These are phyloP conservation scores for Heliconius melpomene DNA, from an alignment of 1,140 invertebrate species.

Conservation along the genomic window DNA sequence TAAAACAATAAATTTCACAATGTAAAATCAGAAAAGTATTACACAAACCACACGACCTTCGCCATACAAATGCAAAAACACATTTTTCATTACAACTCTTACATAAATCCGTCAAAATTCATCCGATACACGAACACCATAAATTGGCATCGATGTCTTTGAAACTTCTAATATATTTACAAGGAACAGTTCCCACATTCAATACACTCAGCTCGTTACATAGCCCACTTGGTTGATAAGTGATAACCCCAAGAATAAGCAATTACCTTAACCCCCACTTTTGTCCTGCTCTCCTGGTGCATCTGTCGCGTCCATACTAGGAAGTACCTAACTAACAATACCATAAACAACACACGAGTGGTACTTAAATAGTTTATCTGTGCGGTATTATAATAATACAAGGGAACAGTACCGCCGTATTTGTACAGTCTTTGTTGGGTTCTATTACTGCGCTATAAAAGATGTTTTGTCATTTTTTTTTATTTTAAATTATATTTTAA, in stretches of 20 bases:
- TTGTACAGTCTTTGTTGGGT: constrained; percentile 22
- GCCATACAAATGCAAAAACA: background rate
- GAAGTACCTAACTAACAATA: constrained; percentile 53
- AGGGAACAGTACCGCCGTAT: constrained; percentile 37
- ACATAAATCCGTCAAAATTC: constrained; percentile 32
- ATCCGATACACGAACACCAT: constrained; percentile 34
- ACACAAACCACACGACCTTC: background rate
- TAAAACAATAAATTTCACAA: no score
- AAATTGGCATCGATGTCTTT: constrained; percentile 33
- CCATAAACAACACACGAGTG: constrained; percentile 49
- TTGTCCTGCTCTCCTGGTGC: constrained; percentile 49
- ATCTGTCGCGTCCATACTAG: constrained; percentile 48
- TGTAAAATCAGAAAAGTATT: no score
- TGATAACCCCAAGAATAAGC: constrained; percentile 48
- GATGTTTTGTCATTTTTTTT: background rate
- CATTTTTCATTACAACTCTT: background rate
- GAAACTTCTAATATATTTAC: constrained; percentile 36
- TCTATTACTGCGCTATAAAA: background rate
- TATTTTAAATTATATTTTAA: background rate
- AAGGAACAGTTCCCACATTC: constrained; percentile 40
- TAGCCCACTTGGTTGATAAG: constrained; percentile 38
- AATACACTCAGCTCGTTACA: constrained; percentile 50
- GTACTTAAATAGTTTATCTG: constrained; percentile 50
- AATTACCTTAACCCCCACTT: constrained; percentile 49
- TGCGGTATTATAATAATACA: constrained; percentile 48